phyloP scores from a whole-genome alignment of 1,140 invertebrate genomes.

The Tetranychus cinnabarinus region DNA sequence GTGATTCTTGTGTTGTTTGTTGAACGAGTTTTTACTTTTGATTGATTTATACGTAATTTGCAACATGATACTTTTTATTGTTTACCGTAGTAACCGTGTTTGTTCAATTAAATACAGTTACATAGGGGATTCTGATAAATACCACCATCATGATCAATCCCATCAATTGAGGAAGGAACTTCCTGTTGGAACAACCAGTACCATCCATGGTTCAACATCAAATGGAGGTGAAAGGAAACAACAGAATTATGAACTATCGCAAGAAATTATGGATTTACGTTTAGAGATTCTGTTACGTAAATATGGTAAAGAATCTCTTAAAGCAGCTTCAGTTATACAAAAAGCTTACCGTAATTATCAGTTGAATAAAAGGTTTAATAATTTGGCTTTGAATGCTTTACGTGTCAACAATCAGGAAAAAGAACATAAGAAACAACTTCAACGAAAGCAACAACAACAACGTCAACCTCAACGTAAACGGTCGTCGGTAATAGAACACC shows the following conservation, averaged over 20 bases:
- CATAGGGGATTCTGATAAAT: background rate
- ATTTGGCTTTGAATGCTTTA: conserved; percentile 27
- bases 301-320: conserved; percentile 43
- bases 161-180: background rate
- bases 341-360: conserved; percentile 77
- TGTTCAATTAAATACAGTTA: background rate
- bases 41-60: no score
- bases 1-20: no score
- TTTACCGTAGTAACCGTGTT: conserved; percentile 1
- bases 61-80: no score
- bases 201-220: no score
- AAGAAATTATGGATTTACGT: conserved; percentile 83
- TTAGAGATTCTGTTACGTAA: conserved; percentile 80
- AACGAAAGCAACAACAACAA: background rate
- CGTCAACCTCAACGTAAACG: background rate
- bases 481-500: no score
- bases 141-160: background rate
- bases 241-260: conserved; percentile 60
- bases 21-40: no score
- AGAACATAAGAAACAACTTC: background rate
- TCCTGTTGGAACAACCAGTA: no score
- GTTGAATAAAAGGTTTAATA: conserved; percentile 75
- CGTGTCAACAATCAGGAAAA: background rate
- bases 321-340: conserved; percentile 80
- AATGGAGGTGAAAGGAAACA: background rate